These are phyloP conservation scores for Solenodon paradoxus DNA, from an alignment of 2,113 vertebrate genomes.

Conservation along the genomic window DNA sequence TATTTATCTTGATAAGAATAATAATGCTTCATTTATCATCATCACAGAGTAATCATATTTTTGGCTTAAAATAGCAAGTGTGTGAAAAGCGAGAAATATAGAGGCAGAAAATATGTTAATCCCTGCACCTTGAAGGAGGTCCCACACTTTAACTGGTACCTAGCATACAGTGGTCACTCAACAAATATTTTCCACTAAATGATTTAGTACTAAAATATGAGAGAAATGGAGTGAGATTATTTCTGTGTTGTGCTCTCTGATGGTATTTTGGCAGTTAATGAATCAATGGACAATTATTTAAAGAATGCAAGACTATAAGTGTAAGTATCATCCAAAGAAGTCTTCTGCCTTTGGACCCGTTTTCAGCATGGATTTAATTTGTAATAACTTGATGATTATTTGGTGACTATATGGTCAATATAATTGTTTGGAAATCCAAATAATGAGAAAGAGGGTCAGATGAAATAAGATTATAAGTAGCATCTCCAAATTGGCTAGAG, in stretches of 20 bases:
- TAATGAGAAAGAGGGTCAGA: background rate
- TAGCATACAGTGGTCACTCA: background rate
- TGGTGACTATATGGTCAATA: background rate
- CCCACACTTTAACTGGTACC: background rate
- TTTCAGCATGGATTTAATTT: conserved; percentile 1
- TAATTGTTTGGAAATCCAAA: background rate
- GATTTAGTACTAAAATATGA: background rate
- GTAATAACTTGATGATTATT: background rate
- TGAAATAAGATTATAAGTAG: background rate
- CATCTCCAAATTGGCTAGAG: background rate
- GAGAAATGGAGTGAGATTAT: background rate
- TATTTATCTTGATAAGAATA: background rate
- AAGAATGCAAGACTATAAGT: background rate
- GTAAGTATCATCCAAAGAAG: background rate
- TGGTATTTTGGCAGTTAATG: background rate
- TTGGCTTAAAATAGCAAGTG: background rate
- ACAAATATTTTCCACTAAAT: background rate
- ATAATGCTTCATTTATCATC: background rate
- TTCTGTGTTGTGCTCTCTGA: background rate
- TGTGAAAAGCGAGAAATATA: background rate
- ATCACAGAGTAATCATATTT: background rate
- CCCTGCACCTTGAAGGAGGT: background rate
- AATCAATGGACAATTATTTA: background rate
- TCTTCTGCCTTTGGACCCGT: background rate
- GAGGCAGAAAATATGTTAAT: background rate